Conservation (phyloP, 2,888 invertebrate species). For the Acrocyrtus sp. region DNA sequence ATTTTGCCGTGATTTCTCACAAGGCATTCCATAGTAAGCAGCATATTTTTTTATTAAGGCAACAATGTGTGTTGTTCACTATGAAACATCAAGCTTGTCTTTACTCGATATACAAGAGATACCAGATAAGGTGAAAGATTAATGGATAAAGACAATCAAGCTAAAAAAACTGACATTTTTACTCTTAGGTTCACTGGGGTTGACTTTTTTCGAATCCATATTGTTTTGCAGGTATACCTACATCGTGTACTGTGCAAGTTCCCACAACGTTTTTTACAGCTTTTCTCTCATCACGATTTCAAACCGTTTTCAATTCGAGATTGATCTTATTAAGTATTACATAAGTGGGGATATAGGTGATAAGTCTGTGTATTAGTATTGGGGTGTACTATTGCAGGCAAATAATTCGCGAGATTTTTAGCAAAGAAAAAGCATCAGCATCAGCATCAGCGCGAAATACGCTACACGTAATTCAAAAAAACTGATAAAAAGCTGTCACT, state of each 20-base stretch:
- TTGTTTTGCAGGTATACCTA: too few species aligned
- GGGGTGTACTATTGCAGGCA: neutral
- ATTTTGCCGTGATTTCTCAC: too few species aligned
- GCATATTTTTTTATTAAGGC: neutral
- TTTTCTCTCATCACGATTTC: conserved; percentile 15
- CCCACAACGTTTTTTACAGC: neutral
- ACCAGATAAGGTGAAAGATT: conserved; percentile 13
- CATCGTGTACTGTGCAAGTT: too few species aligned
- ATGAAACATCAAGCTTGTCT: neutral
- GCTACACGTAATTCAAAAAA: too few species aligned
- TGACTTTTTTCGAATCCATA: neutral
- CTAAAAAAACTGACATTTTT: conserved; percentile 12
- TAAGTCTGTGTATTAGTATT: conserved; percentile 5
- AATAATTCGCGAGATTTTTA: neutral
- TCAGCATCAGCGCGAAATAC: neutral
- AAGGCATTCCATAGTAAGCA: too few species aligned
- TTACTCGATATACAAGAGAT: neutral
- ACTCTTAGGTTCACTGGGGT: neutral
- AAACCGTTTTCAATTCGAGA: too few species aligned
- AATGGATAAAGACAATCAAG: conserved; percentile 22
- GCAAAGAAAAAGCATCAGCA: neutral
- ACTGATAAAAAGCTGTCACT: conserved; percentile 24
- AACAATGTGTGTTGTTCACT: neutral
- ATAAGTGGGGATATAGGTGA: too few species aligned
- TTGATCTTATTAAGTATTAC: too few species aligned